These are phyloP conservation scores for Myotis yumanensis DNA, from an alignment of 2,113 vertebrate genomes.

Conservation along the genomic window DNA sequence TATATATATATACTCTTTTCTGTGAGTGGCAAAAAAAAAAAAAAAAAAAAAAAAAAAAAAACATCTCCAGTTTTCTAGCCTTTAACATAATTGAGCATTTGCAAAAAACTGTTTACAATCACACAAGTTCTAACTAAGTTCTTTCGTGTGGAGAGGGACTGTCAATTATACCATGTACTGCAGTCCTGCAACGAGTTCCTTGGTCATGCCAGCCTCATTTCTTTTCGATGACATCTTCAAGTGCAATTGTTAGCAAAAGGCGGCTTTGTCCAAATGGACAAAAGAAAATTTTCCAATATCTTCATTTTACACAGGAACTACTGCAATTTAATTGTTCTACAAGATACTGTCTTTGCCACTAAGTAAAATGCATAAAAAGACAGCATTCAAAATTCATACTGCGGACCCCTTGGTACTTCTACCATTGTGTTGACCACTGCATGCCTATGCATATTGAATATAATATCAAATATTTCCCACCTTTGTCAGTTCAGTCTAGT, in stretches of 20 bases:
- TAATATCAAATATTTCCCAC: accelerated
- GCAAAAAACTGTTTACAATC: not conserved
- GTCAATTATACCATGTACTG: too few species aligned
- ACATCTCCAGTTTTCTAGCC: not conserved
- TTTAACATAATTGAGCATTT: not conserved
- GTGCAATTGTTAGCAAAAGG: not conserved
- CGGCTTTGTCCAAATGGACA: not conserved
- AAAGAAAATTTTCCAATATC: not conserved
- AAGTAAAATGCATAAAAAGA: conserved; percentile 39
- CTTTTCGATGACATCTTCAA: not conserved
- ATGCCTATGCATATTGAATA: accelerated
- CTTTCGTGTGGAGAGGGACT: not conserved
- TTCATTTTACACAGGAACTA: not conserved
- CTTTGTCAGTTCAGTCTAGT: not conserved
- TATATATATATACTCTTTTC: not conserved
- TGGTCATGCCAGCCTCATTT: not conserved
- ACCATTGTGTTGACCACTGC: not conserved
- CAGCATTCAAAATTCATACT: not conserved
- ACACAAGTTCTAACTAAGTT: not conserved
- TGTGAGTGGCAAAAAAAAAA: not conserved
- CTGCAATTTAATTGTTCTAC: not conserved
- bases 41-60: too few species aligned
- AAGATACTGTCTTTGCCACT: not conserved
- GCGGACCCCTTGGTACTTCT: accelerated
- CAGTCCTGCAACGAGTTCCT: too few species aligned